A percentile compares a stretch with the other conserved stretches of the same genome.
These are phyloP conservation scores for Bombus soroeensis DNA, from an alignment of 1,140 invertebrate species.

Conservation along the genomic window DNA sequence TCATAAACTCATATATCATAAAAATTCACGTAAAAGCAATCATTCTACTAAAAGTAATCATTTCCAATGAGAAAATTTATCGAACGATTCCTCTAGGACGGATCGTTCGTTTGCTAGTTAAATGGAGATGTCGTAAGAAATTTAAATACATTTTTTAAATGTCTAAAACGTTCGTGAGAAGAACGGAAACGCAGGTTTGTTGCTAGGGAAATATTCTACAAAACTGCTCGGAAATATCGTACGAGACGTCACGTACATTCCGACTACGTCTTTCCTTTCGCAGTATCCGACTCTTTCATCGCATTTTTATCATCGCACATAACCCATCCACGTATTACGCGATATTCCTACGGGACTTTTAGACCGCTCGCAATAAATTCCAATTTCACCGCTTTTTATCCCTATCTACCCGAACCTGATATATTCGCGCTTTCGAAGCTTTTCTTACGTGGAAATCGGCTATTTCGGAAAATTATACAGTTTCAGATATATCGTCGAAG, in stretches of 20 bases:
- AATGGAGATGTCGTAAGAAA: neutral
- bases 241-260: neutral
- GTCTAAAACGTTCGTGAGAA: no score
- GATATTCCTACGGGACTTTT: constrained; percentile 20
- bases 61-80: no score
- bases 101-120: neutral
- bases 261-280: neutral
- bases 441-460: neutral
- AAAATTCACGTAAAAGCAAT: no score
- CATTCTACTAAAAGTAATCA: no score
- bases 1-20: no score
- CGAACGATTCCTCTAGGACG: no score
- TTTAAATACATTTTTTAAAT: neutral
- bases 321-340: neutral
- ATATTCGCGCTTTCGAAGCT: neutral
- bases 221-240: neutral
- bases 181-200: neutral
- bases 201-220: neutral
- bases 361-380: constrained; percentile 49
- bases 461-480: neutral
- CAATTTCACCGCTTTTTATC: constrained; percentile 48
- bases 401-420: constrained; percentile 41
- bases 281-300: constrained; percentile 23
- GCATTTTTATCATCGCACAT: constrained; percentile 12
- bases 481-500: neutral